Evolutionary conservation across 2,113 vertebrate genomes (phyloP).

Genomic region (Lepus americanus): DNA sequence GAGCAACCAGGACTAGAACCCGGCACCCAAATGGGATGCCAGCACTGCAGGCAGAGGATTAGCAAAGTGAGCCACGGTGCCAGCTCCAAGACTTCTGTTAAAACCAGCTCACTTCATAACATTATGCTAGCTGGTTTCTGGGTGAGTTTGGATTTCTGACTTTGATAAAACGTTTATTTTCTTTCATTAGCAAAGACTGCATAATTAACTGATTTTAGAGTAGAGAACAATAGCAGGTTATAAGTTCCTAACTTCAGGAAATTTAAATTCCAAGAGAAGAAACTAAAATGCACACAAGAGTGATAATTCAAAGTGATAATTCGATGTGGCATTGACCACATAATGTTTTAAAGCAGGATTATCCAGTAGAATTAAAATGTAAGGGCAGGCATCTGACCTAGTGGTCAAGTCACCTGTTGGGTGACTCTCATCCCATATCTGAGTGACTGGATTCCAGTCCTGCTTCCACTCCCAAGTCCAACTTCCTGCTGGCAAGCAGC

Average conservation of each 20-base stretch:
- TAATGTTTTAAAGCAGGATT: background rate
- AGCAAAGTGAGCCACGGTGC: too few species aligned
- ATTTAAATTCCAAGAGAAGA: background rate
- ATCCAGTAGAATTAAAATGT: background rate
- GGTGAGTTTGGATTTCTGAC: conserved; percentile 34
- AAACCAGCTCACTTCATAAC: background rate
- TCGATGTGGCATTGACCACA: background rate
- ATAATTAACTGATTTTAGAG: conserved; percentile 21
- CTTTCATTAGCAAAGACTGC: conserved; percentile 23
- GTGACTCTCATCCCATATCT: too few species aligned
- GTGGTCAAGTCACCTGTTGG: too few species aligned
- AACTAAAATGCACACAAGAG: background rate
- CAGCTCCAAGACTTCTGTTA: background rate
- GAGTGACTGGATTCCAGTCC: too few species aligned
- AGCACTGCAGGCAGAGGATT: too few species aligned
- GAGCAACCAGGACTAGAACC: too few species aligned
- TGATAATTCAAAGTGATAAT: background rate
- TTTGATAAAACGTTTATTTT: conserved; percentile 15
- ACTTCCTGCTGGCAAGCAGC: too few species aligned
- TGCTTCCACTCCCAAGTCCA: too few species aligned
- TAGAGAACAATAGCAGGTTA: conserved; percentile 18
- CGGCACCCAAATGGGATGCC: too few species aligned
- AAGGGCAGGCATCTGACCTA: background rate
- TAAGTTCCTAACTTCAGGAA: background rate
- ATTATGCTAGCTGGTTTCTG: background rate